These are phyloP conservation scores for Halcyon malimbica DNA, from an alignment of 2,113 vertebrate genomes.

Conservation along the genomic window DNA sequence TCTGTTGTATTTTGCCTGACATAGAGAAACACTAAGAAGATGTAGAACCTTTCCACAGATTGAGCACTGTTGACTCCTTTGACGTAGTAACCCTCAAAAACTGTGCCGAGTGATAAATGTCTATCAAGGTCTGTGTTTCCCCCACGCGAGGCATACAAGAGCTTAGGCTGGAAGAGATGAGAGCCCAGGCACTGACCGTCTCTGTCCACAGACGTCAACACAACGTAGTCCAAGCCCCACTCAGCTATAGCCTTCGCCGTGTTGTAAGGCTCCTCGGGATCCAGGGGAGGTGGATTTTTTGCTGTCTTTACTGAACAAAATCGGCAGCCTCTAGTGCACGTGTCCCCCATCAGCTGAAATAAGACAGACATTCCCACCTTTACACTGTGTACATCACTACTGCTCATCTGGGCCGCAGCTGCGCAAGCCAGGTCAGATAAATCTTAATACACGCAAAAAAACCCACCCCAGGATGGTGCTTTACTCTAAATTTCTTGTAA, in stretches of 20 bases:
- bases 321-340: slow-evolving; percentile 94
- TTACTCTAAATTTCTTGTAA: neutral
- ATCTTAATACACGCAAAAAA: neutral
- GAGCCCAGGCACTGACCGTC: slow-evolving; percentile 81
- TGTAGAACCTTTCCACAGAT: neutral
- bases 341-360: slow-evolving; percentile 95
- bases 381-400: neutral
- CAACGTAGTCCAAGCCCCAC: slow-evolving; percentile 99
- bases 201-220: slow-evolving; percentile 95
- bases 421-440: neutral
- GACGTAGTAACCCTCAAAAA: neutral
- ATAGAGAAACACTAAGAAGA: neutral
- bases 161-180: neutral
- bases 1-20: neutral
- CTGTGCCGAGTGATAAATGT: fast-evolving
- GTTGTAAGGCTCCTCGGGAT: slow-evolving; percentile 88
- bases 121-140: fast-evolving
- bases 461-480: neutral
- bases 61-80: neutral
- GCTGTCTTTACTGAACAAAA: slow-evolving; percentile 97
- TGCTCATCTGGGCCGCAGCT: neutral
- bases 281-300: slow-evolving; percentile 84
- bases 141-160: fast-evolving
- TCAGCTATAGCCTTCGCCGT: slow-evolving; percentile 90
- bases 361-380: neutral